Evolutionary conservation across 2,113 vertebrate genomes (phyloP).

Genomic region (Kryptolebias marmoratus): DNA sequence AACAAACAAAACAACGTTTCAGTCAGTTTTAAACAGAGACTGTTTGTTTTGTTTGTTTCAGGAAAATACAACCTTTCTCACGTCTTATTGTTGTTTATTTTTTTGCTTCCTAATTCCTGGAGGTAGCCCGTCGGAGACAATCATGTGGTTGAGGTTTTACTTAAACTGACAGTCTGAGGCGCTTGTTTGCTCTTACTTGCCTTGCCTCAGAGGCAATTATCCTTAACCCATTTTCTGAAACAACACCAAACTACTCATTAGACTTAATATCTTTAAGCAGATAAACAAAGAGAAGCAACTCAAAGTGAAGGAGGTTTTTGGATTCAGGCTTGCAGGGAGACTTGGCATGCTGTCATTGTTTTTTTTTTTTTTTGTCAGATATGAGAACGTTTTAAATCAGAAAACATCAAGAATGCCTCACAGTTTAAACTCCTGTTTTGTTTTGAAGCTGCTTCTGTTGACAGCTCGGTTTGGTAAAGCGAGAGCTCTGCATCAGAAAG

Average conservation of each 20-base stretch:
- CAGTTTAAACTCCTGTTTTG: conserved; percentile 18
- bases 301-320: not conserved
- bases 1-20: no score
- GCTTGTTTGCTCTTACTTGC: conserved; percentile 34
- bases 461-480: conserved; percentile 17
- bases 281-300: conserved; percentile 17
- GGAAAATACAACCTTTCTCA: conserved; percentile 7
- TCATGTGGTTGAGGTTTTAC: conserved; percentile 6
- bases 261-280: conserved; percentile 20
- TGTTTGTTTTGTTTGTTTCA: no score
- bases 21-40: no score
- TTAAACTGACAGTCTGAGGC: conserved; percentile 35
- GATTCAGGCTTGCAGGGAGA: conserved; percentile 8
- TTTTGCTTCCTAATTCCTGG: conserved; percentile 29
- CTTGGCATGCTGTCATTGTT: conserved; percentile 5
- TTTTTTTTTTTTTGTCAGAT: not conserved
- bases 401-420: conserved; percentile 1
- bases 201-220: conserved; percentile 45
- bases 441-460: conserved; percentile 20
- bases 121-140: conserved; percentile 22
- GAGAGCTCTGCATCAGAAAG: conserved; percentile 13
- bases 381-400: conserved; percentile 4
- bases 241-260: conserved; percentile 34
- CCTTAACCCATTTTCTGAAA: conserved; percentile 20
- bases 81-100: not conserved